Conservation (phyloP, 2,797 vertebrate genomes). For the Macrochelys suwanniensis region DNA sequence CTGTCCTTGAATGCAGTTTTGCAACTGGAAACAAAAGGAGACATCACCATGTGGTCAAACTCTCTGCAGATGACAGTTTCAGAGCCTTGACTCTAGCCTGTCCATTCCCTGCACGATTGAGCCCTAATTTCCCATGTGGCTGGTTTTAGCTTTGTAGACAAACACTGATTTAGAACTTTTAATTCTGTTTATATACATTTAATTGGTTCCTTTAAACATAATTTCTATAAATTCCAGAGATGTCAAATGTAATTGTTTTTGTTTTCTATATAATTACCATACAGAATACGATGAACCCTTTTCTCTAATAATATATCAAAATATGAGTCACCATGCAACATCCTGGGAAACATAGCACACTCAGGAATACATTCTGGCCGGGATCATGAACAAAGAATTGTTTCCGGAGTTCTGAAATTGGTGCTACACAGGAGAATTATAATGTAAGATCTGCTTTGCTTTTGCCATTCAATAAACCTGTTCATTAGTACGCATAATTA, state of each 20-base stretch:
- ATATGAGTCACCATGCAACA: background rate
- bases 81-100: conserved; percentile 29
- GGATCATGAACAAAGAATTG: background rate
- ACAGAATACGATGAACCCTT: background rate
- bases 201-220: background rate
- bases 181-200: background rate
- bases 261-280: background rate
- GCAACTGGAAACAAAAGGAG: conserved; percentile 13
- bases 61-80: conserved; percentile 31
- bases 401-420: background rate
- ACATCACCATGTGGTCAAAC: conserved; percentile 46
- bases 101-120: background rate
- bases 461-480: background rate
- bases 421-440: background rate
- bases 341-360: background rate
- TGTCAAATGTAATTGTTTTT: background rate
- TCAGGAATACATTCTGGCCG: background rate
- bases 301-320: conserved; percentile 6
- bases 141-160: background rate
- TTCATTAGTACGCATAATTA: background rate
- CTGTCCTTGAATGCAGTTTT: conserved; percentile 61
- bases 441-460: background rate
- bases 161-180: background rate
- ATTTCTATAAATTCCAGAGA: conserved; percentile 26
- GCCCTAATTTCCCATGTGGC: background rate